A percentile compares a stretch with the other conserved stretches of the same genome.
phyloP scores from a whole-genome alignment of 2,797 vertebrate genomes.

The Propithecus perrieri region DNA sequence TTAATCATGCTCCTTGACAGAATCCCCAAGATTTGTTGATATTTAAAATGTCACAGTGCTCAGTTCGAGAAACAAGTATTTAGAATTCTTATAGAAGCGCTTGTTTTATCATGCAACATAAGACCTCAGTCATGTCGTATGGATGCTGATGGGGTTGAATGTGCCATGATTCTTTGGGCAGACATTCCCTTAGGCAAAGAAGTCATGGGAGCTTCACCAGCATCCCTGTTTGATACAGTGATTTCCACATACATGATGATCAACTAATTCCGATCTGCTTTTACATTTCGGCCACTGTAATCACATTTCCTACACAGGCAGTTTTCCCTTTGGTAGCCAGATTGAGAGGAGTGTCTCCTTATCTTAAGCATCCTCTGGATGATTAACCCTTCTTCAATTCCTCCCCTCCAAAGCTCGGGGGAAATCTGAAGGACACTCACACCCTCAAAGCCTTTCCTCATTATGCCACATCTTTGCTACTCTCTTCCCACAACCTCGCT shows the following conservation, averaged over 20 bases:
- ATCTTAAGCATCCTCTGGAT: not conserved
- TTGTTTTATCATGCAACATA: not conserved
- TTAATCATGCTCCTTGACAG: not conserved
- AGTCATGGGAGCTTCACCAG: not conserved
- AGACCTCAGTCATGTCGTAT: not conserved
- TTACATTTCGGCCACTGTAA: not conserved
- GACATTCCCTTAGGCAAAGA: not conserved
- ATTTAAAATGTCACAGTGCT: not conserved
- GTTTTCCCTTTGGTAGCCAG: slow-evolving; percentile 36
- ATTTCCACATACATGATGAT: not conserved
- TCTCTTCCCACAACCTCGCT: not conserved
- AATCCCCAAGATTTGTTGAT: not conserved
- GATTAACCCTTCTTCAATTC: not conserved
- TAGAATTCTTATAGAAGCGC: not conserved
- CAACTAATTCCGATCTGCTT: not conserved
- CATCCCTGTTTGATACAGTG: too few relatives aligned
- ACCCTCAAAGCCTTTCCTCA: not conserved
- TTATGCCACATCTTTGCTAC: not conserved
- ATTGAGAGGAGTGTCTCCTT: slow-evolving; percentile 34
- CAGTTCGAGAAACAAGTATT: not conserved
- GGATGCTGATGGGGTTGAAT: not conserved
- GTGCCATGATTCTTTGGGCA: not conserved
- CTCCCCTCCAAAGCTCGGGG: not conserved
- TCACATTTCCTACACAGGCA: not conserved
- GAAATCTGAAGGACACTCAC: slow-evolving; percentile 9